Percentiles rank a stretch among this genome's conserved stretches.
Evolutionary conservation across 1,140 invertebrate species (phyloP).

Genomic region (Heliothis virescens): DNA sequence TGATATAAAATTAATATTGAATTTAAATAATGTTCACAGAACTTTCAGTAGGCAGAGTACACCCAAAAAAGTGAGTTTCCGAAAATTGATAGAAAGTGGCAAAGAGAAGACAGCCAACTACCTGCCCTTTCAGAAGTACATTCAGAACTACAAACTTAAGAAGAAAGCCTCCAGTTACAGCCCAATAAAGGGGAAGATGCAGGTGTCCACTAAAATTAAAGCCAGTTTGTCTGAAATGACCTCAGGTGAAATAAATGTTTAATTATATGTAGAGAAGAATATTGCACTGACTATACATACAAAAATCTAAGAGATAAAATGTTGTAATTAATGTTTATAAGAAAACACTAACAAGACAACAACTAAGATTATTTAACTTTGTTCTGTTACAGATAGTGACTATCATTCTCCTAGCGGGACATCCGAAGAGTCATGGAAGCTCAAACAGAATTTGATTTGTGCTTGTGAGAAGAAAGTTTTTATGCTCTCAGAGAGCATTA

Average conservation of each 20-base stretch:
- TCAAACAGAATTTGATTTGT: conserved; percentile 83
- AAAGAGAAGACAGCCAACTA: conserved; percentile 80
- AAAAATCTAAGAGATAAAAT: no score
- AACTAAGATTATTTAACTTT: neutral
- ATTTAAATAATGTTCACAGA: conserved; percentile 58
- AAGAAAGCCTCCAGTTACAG: conserved; percentile 73
- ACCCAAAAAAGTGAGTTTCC: conserved; percentile 80
- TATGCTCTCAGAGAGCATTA: conserved; percentile 80
- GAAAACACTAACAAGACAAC: no score
- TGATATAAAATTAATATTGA: neutral
- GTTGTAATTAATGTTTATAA: no score
- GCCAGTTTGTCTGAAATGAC: conserved; percentile 68
- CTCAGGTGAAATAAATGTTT: conserved; percentile 50
- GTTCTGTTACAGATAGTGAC: conserved; percentile 72
- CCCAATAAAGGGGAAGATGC: conserved; percentile 75
- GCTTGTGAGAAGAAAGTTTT: conserved; percentile 83
- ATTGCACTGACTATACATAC: neutral
- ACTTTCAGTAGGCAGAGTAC: conserved; percentile 79
- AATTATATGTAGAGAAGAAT: neutral
- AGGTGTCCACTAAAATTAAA: conserved; percentile 72
- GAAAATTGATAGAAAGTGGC: conserved; percentile 79
- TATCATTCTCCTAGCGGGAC: conserved; percentile 79
- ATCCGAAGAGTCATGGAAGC: conserved; percentile 81
- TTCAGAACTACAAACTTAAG: conserved; percentile 77
- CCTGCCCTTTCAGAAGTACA: conserved; percentile 75